Evolutionary conservation across 2,888 invertebrate species (phyloP), one percentile per base, ranked within the genome.

Genomic region (Dinocampus coccinellae): DNA sequence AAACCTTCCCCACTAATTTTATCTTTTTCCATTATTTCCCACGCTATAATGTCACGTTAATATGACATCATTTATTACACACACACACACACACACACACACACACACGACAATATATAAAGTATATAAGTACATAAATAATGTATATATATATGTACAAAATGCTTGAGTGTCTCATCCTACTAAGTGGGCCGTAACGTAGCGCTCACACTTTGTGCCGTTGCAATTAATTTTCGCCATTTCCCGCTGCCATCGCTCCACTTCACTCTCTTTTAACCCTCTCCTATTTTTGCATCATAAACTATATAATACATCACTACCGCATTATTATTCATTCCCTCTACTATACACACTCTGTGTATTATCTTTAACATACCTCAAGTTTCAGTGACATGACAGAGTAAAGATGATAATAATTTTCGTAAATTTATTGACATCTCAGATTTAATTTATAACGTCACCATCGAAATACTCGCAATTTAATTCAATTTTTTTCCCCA

Each of bases 161-260:
- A 52, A 11, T 64, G 24, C 52, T 42, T 11, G 42, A 58, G 34
- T 34, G 39, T 39, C 69, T 75, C 74, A 75, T 75, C 62, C 64
- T 39, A 71, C 66, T 75, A 72, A 75, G 74, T 75, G 75, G 72
- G 63, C 72, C 60, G 55, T 24, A 55, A 42, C 52, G 36, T 24
- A 55, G 53, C 52, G 36, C 24, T 26, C 24, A 34, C 47, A 60
- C 47, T 61, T 47, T 9, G 64, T 64, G 70, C 65, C 60, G 63
- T 34, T 61, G 72, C 74, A 75, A 74, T 75, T 74, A 74, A 75
- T 75, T 70, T 60, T 55, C 63, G 16, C 47, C 47, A 47, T 47
- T 47, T 47, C 47, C 47, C 47, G 47, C 16, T 16, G 16, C 16
- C 47, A 47, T 47, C 16, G 16, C 47, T 7, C 47, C 47, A 47